Conservation (phyloP, 2,113 vertebrate genomes). For the Epinephelus lanceolatus region DNA sequence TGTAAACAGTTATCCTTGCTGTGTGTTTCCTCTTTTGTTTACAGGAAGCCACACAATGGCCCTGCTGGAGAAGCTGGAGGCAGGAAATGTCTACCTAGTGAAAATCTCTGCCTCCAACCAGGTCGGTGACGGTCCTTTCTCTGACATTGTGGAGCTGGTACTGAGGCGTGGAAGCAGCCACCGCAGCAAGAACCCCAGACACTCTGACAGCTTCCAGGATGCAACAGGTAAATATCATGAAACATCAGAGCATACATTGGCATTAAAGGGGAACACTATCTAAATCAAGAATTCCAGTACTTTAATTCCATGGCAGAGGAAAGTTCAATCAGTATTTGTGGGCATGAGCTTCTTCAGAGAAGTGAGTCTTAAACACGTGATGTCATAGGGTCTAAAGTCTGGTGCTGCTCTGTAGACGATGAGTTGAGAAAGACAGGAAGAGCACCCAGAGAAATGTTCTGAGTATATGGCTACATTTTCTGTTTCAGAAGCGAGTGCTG, state of each 20-base stretch:
- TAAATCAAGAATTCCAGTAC: too few species aligned
- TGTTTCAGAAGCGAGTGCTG: too few species aligned
- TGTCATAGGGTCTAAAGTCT: too few species aligned
- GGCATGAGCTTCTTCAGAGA: too few species aligned
- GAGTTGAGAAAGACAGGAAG: too few species aligned
- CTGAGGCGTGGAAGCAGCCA: conserved; percentile 85
- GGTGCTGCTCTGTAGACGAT: too few species aligned
- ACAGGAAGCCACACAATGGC: conserved; percentile 95
- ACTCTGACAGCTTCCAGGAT: conserved; percentile 80
- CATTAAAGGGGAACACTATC: neutral
- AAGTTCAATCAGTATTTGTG: too few species aligned
- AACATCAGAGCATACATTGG: neutral
- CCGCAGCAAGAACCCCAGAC: conserved; percentile 89
- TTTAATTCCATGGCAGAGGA: too few species aligned
- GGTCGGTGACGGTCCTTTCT: conserved; percentile 95
- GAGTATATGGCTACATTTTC: too few species aligned
- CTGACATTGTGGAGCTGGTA: conserved; percentile 88
- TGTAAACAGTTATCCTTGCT: neutral
- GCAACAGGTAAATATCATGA: conserved; percentile 82
- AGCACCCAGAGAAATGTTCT: too few species aligned
- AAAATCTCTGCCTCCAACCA: conserved; percentile 95
- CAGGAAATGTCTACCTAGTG: conserved; percentile 92
- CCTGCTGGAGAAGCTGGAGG: conserved; percentile 92
- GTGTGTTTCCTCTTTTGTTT: conserved; percentile 15
- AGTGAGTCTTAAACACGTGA: too few species aligned